Evolutionary conservation across 2,113 vertebrate species (phyloP).

Genomic region (Cavia aperea): DNA sequence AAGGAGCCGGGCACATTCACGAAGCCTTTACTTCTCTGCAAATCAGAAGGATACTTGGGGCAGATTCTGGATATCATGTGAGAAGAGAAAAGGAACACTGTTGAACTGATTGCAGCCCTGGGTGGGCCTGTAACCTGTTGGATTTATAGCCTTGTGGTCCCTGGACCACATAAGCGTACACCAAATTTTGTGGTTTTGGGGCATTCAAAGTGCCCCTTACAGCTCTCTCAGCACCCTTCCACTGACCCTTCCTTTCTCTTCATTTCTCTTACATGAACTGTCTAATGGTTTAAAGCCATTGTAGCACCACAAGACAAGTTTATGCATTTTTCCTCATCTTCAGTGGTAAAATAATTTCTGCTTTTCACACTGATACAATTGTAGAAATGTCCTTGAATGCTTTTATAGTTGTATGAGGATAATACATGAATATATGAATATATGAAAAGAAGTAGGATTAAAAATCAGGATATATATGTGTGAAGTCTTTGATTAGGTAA

Average conservation of each 20-base stretch:
- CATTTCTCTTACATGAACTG: too few relatives aligned
- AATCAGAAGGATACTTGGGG: neutral
- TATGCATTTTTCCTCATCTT: neutral
- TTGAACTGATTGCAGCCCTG: neutral
- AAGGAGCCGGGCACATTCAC: neutral
- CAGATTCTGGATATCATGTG: neutral
- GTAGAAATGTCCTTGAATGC: neutral
- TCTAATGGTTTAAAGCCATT: conserved; percentile 16
- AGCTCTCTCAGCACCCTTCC: too few relatives aligned
- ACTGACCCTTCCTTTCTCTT: too few relatives aligned
- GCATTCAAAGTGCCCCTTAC: too few relatives aligned
- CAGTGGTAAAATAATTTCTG: neutral
- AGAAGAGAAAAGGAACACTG: neutral
- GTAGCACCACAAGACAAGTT: neutral
- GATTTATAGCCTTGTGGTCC: neutral
- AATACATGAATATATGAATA: neutral
- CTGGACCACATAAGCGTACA: too few relatives aligned
- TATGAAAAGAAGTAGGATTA: neutral
- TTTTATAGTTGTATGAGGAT: neutral
- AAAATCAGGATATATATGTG: neutral
- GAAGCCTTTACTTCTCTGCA: neutral
- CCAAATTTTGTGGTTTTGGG: too few relatives aligned
- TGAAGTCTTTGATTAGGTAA: neutral
- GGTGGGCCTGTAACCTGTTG: neutral
- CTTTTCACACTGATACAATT: neutral